phyloP scores from a whole-genome alignment of 53 echinoderm and acorn worm species.

The Holothuria leucospilota region DNA sequence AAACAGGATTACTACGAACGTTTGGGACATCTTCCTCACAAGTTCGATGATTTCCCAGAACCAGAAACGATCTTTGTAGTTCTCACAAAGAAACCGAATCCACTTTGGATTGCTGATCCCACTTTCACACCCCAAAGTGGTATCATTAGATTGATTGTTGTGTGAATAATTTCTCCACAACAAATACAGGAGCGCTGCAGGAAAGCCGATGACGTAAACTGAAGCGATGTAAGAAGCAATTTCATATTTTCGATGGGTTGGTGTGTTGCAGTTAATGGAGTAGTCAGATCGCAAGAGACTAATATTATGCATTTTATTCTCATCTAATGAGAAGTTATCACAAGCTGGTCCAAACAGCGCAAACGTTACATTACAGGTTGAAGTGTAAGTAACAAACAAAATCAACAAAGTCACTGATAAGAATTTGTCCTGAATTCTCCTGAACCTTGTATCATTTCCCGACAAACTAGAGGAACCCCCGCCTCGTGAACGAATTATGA shows the following conservation, averaged over 20 bases:
- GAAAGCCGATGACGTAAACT: conserved; percentile 65
- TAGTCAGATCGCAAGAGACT: conserved; percentile 61
- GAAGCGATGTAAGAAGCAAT: conserved; percentile 61
- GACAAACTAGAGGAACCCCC: not conserved
- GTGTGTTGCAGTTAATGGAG: conserved; percentile 55
- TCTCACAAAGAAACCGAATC: conserved; percentile 26
- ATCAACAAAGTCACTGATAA: conserved; percentile 36
- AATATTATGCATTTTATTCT: conserved; percentile 1
- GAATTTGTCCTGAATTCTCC: not conserved
- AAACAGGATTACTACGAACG: conserved; percentile 14
- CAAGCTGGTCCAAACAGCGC: conserved; percentile 59
- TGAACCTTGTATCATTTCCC: not conserved
- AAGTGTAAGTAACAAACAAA: conserved; percentile 70
- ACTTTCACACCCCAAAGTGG: not conserved
- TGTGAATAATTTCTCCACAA: conserved; percentile 30
- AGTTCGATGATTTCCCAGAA: conserved; percentile 48
- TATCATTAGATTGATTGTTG: not conserved
- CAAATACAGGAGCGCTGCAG: conserved; percentile 38
- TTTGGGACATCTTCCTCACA: conserved; percentile 10
- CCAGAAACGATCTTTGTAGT: conserved; percentile 30
- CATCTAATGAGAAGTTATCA: conserved; percentile 59
- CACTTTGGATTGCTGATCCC: not conserved
- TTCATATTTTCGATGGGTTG: conserved; percentile 17
- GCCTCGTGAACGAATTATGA: not conserved
- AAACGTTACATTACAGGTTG: conserved; percentile 57